Base-by-base conservation (phyloP, 2,113 vertebrate species). In the Sardina pilchardus region DNA sequence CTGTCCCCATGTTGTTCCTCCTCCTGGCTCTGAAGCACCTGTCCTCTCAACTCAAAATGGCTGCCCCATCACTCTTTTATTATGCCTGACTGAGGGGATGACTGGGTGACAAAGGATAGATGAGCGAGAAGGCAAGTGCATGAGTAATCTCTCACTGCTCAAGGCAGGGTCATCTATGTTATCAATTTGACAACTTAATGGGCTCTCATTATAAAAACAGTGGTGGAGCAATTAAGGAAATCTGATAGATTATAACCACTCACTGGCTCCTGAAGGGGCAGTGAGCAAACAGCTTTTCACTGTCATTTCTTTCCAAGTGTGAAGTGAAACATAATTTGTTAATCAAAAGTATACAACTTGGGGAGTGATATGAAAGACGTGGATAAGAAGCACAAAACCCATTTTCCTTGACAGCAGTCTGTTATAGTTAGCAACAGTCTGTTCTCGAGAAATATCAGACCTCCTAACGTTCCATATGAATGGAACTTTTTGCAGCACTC, bases 131-230 rank as follows among this genome's bases (percentile, higher is more conserved):
- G 86, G 84, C 9, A 71, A 45, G 43, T 85, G 63, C 75, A 42
- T 82, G 34, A 83, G 83, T 86, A 88, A 90, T 90, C 90, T 90
- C 83, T 82, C 86, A 17, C 71, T 89, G 82, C 26, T 85, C 90
- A 88, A 90, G 89, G 87, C 87, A 87, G 92, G 90, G 90, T 92
- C 89, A 91, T 86, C 83, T 26, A 48, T 88, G 81, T 93, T 92
- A 93, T 90, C 91, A 90, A 82, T 88, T 88, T 89, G 91, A 92
- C 86, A 92, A 93, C 88, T 91, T 92, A 92, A 92, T 84, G 81
- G 84, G 85, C 81, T 87, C 91, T 92, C 93, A 92, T 94, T 94
- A 78, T 88, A 88, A 94, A 93, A 94, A 83, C 84, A 94, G 89
- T 83, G 83, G 87, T 86, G 88, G 85, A 91, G 88, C 89, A 91